Percentiles rank a stretch among this genome's conserved stretches.
Evolutionary conservation across 2,113 vertebrate genomes (phyloP).

Genomic region (Phalacrocorax aristotelis): DNA sequence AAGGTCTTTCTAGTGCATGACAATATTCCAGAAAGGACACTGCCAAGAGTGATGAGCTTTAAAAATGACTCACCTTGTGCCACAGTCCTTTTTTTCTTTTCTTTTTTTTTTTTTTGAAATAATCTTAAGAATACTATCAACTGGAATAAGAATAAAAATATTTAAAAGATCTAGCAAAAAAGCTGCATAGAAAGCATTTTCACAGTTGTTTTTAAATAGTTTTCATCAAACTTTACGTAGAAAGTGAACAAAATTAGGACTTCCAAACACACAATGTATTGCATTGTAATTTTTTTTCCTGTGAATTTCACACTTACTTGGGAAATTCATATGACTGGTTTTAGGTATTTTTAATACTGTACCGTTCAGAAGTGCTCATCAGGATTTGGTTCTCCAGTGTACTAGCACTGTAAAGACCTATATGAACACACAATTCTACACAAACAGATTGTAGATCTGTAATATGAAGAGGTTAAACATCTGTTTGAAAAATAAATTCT

Average conservation of each 20-base stretch:
- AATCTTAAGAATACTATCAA: slow-evolving; percentile 13
- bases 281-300: slow-evolving; percentile 20
- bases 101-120: not conserved
- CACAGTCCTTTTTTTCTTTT: not conserved
- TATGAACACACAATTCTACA: not conserved
- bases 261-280: slow-evolving; percentile 16
- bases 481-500: slow-evolving; percentile 17
- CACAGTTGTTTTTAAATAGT: slow-evolving; percentile 26
- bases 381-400: not conserved
- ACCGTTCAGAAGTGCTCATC: slow-evolving; percentile 7
- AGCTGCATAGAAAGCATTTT: slow-evolving; percentile 42
- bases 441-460: not conserved
- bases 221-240: not conserved
- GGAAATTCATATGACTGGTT: not conserved
- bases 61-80: not conserved
- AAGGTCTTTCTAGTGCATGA: not conserved
- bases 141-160: not conserved
- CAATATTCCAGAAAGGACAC: not conserved
- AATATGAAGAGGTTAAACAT: not conserved
- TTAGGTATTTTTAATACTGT: slow-evolving; percentile 53
- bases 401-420: not conserved
- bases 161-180: slow-evolving; percentile 6
- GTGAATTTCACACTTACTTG: slow-evolving; percentile 24
- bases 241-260: not conserved
- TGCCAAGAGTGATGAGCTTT: not conserved